Evolutionary conservation across 2,888 invertebrate species (phyloP).

Genomic region (Parascotia fuliginaria): DNA sequence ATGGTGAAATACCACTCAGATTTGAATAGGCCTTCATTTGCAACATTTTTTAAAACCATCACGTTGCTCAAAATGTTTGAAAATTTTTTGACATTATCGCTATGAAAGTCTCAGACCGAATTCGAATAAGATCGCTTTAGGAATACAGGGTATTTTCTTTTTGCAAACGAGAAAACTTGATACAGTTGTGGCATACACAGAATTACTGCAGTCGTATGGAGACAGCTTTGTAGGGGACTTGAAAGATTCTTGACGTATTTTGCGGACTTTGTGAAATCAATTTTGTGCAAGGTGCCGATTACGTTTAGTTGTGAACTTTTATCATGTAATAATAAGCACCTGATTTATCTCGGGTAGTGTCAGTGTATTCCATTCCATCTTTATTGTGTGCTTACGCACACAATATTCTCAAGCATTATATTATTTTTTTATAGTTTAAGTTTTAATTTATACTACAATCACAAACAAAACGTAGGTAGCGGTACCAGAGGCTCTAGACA

Average conservation of each 20-base stretch:
- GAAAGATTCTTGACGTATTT: neutral
- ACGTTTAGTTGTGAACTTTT: neutral
- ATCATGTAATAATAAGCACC: too few relatives aligned
- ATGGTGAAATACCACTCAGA: too few relatives aligned
- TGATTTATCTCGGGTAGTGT: too few relatives aligned
- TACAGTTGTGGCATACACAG: neutral
- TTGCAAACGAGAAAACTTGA: neutral
- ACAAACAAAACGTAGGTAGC: too few relatives aligned
- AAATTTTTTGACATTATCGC: neutral
- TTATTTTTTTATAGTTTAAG: too few relatives aligned
- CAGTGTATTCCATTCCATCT: too few relatives aligned
- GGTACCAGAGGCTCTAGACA: too few relatives aligned
- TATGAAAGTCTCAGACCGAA: neutral
- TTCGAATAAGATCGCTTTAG: neutral
- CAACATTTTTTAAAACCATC: neutral
- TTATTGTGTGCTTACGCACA: too few relatives aligned
- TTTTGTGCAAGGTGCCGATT: neutral
- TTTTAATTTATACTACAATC: too few relatives aligned
- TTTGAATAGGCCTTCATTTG: too few relatives aligned
- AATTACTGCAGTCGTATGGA: constrained; percentile 7
- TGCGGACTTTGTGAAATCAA: neutral
- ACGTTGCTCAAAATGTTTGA: neutral
- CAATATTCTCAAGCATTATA: too few relatives aligned
- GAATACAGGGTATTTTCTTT: neutral
- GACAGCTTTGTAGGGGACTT: constrained; percentile 7